phyloP scores from a whole-genome alignment of 2,888 invertebrate genomes.

The Oligia fasciuncula region DNA sequence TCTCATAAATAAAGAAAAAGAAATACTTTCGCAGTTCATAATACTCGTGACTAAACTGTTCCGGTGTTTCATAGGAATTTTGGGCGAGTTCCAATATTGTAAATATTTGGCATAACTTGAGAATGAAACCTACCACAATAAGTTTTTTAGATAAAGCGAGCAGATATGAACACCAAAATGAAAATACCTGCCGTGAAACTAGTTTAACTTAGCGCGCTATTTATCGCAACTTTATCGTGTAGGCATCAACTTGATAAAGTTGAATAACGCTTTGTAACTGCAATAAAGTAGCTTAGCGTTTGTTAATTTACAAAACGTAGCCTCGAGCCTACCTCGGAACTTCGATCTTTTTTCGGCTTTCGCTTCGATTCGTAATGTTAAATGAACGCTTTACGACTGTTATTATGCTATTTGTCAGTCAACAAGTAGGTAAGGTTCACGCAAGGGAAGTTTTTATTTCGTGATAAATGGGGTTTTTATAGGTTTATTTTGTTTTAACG shows the following conservation, averaged over 20 bases:
- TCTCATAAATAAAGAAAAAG: neutral
- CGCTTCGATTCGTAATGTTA: slow-evolving; percentile 58
- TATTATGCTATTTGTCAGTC: slow-evolving; percentile 57
- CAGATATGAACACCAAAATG: slow-evolving; percentile 39
- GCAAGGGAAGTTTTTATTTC: slow-evolving; percentile 53
- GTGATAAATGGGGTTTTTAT: slow-evolving; percentile 48
- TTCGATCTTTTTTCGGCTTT: slow-evolving; percentile 69
- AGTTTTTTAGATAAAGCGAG: slow-evolving; percentile 34
- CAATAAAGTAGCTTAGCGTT: slow-evolving; percentile 68
- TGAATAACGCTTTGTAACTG: slow-evolving; percentile 78
- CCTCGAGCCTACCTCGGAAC: slow-evolving; percentile 45
- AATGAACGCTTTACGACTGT: slow-evolving; percentile 62
- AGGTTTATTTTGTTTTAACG: slow-evolving; percentile 46
- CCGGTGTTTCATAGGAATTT: slow-evolving; percentile 36
- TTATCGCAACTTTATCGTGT: slow-evolving; percentile 77
- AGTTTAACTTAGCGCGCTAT: slow-evolving; percentile 71
- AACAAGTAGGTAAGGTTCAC: slow-evolving; percentile 50
- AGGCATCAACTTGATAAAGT: slow-evolving; percentile 76
- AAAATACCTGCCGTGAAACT: slow-evolving; percentile 51
- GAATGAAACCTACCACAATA: neutral
- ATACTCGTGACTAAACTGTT: slow-evolving; percentile 26
- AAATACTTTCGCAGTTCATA: slow-evolving; percentile 22
- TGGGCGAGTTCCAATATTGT: slow-evolving; percentile 32
- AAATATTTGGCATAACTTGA: slow-evolving; percentile 24
- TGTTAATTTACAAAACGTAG: slow-evolving; percentile 75